Conservation (phyloP, 2,797 vertebrate genomes). For the Pantherophis alleghaniensis region DNA sequence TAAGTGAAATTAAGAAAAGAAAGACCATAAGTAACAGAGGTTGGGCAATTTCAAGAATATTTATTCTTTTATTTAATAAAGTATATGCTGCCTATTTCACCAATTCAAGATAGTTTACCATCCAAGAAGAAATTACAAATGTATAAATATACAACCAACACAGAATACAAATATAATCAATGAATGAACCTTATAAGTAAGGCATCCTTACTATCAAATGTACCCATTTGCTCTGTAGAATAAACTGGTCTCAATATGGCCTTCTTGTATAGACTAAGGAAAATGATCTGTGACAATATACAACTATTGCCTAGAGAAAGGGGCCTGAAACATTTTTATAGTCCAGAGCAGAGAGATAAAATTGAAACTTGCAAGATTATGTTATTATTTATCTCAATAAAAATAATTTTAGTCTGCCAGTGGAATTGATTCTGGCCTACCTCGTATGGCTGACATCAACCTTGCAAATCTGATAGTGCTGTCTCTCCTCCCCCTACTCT, state of each 20-base stretch:
- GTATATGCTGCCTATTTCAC: not conserved
- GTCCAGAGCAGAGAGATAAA: not conserved
- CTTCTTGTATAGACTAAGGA: not conserved
- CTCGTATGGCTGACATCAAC: not conserved
- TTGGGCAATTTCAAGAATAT: not conserved
- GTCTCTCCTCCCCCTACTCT: not conserved
- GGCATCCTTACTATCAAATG: not conserved
- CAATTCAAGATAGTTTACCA: not conserved
- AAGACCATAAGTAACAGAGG: not conserved
- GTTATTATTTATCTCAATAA: not conserved
- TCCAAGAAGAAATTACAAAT: not conserved
- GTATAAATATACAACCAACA: not conserved
- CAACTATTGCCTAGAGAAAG: not conserved
- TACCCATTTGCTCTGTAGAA: not conserved
- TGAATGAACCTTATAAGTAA: not conserved
- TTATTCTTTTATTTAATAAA: not conserved
- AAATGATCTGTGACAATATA: not conserved
- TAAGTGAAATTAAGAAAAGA: not conserved
- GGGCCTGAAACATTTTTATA: not conserved
- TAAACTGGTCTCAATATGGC: not conserved
- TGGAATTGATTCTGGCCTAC: not conserved
- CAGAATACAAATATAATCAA: not conserved
- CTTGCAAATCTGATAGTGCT: not conserved
- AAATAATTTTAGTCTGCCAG: not conserved
- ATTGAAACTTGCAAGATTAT: not conserved